phyloP scores from a whole-genome alignment of 2,113 vertebrate genomes.

The Lepidiolamprologus cunningtoni region DNA sequence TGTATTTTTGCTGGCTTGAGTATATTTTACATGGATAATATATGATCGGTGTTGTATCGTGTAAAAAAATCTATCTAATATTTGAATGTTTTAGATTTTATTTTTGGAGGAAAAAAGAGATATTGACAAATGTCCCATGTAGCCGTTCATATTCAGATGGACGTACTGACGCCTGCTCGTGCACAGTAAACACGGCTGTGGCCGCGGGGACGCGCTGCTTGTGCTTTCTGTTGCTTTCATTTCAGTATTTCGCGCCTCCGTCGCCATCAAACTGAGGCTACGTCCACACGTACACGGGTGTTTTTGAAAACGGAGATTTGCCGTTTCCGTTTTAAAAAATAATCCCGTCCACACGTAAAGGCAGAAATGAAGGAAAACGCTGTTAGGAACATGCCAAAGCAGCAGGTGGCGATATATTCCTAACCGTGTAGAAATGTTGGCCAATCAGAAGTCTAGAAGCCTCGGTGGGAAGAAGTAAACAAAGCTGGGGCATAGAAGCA shows the following conservation, averaged over 20 bases:
- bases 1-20: constrained; percentile 61
- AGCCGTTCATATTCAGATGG: not conserved
- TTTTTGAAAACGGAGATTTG: no score
- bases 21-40: constrained; percentile 65
- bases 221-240: not conserved
- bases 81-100: constrained; percentile 65
- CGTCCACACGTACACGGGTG: fast-evolving
- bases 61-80: constrained; percentile 1
- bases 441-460: no score
- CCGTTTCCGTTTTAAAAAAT: no score
- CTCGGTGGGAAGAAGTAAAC: no score
- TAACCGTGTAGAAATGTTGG: fast-evolving
- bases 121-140: constrained; percentile 9
- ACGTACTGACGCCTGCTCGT: not conserved
- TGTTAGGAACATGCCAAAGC: no score
- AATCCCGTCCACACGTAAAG: no score
- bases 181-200: not conserved
- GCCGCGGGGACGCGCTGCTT: constrained; percentile 15
- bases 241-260: constrained; percentile 23
- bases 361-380: no score
- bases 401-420: no score
- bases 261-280: not conserved
- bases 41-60: constrained; percentile 43
- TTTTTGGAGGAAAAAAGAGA: constrained; percentile 46
- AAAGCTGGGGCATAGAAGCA: fast-evolving